Base-by-base conservation (phyloP, 2,888 invertebrate species). In the Spatulosminthurus flaviceps region DNA sequence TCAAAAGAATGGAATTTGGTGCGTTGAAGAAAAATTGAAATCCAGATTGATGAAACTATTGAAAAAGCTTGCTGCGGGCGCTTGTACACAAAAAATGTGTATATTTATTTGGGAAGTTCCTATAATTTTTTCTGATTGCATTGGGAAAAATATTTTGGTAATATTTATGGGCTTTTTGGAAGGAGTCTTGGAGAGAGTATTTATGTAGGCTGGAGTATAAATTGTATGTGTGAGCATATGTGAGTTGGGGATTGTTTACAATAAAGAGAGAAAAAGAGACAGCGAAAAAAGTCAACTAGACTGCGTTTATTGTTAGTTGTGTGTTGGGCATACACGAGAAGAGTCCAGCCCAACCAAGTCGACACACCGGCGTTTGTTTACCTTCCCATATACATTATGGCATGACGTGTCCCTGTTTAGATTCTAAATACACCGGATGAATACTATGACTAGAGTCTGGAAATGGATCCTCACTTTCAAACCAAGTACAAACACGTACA, bases 401-500 rank as follows among this genome's bases (percentile, higher is more conserved):
- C 64, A 74, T 74, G 73, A 69, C 41, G 74, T 70, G 75, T 71
- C 69, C 70, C 34, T 64, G 70, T 75, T 75, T 75, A 70, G 74
- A 79, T 74, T 73, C 74, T 74, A 79, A 79, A 64, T 75, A 64
- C 29, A 74, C 73, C 60, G 61, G 71, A 71, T 71, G 71, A 71
- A 71, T 29, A 60, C 73, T n/a, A 51, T n/a, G 51, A 74, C 73
- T 28, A 74, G 43, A 79, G 75, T 69, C 66, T 26, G 75, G 70
- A 76, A 79, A 79, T 79, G 66, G 76, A 79, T 79, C 69, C 60
- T 22, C 70, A 29, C 72, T 71, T 24, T 70, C 43, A 70, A 75
- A 75, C 51, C 75, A 75, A 76, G 71, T 64, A 79, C 76, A 79
- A 76, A 79, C 76, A 79, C 70, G 76, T 79, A 79, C 79, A 79